Evolutionary conservation across 2,888 invertebrate species (phyloP).

Genomic region (Exephanes ischioxanthus): DNA sequence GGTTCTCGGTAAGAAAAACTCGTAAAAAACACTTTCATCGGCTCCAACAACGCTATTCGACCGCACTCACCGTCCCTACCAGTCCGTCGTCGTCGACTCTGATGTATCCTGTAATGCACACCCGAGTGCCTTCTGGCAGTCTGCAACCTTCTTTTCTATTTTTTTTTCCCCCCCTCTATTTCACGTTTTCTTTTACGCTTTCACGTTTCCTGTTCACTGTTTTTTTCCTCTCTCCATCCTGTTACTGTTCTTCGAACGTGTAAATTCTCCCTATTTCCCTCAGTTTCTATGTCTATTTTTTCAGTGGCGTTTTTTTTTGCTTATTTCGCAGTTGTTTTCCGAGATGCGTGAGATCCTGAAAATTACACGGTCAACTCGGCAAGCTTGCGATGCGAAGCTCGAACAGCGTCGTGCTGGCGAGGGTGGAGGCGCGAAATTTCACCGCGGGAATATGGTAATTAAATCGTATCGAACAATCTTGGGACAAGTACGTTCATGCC

Average conservation of each 20-base stretch:
- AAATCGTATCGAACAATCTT: too few relatives aligned
- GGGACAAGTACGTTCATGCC: too few relatives aligned
- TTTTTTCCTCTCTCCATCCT: constrained; percentile 11
- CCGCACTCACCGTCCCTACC: constrained; percentile 12
- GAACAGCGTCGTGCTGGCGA: constrained; percentile 9
- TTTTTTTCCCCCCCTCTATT: constrained; percentile 24
- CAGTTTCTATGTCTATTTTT: constrained; percentile 13
- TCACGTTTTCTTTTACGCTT: constrained; percentile 17
- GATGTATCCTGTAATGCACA: constrained; percentile 38
- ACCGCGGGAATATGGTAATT: too few relatives aligned
- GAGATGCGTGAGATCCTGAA: neutral
- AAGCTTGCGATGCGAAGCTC: constrained; percentile 8
- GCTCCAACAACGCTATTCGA: constrained; percentile 42
- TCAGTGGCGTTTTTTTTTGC: neutral
- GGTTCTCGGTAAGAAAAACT: constrained; percentile 45
- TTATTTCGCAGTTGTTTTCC: neutral
- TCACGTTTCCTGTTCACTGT: constrained; percentile 2
- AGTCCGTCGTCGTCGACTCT: constrained; percentile 38
- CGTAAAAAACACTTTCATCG: constrained; percentile 61
- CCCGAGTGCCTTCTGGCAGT: constrained; percentile 43
- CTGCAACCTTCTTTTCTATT: neutral
- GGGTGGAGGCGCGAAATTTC: too few relatives aligned
- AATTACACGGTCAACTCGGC: constrained; percentile 15
- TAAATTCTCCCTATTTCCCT: constrained; percentile 18
- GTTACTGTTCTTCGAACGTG: constrained; percentile 25